A percentile compares a stretch with the other conserved stretches of the same genome.
These are phyloP conservation scores for Nasonia giraulti DNA, from an alignment of 1,140 invertebrate species.

Conservation along the genomic window DNA sequence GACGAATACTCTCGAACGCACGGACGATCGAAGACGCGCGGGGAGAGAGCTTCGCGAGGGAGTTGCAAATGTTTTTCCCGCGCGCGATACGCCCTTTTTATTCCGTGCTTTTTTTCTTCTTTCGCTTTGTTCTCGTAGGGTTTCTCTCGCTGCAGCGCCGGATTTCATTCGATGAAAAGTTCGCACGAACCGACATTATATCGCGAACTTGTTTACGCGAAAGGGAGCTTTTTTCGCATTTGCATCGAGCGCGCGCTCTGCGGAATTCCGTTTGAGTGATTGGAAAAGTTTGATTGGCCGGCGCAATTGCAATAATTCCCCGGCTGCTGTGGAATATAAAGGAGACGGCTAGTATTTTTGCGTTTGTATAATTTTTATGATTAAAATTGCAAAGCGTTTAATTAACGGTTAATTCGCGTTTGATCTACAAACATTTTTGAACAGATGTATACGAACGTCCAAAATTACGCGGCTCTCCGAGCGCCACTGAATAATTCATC, in stretches of 20 bases:
- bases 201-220: conserved; percentile 28
- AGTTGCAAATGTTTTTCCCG: conserved; percentile 39
- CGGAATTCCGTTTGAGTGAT: neutral
- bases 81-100: conserved; percentile 4
- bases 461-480: too few species aligned
- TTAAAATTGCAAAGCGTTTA: too few species aligned
- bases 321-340: neutral
- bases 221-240: neutral
- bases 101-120: neutral
- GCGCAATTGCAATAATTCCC: neutral
- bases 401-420: too few species aligned
- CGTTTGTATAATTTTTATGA: too few species aligned
- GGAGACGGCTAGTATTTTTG: neutral
- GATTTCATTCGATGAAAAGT: conserved; percentile 42
- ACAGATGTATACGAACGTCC: too few species aligned
- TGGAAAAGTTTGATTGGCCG: neutral
- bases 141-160: neutral
- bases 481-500: too few species aligned
- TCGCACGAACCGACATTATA: conserved; percentile 5
- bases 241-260: neutral
- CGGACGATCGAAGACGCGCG: neutral
- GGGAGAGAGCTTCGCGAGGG: conserved; percentile 17
- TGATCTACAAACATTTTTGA: too few species aligned
- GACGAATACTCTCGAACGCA: neutral
- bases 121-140: neutral